Conservation (phyloP, 2,113 vertebrate genomes). For the Callithrix jacchus region DNA sequence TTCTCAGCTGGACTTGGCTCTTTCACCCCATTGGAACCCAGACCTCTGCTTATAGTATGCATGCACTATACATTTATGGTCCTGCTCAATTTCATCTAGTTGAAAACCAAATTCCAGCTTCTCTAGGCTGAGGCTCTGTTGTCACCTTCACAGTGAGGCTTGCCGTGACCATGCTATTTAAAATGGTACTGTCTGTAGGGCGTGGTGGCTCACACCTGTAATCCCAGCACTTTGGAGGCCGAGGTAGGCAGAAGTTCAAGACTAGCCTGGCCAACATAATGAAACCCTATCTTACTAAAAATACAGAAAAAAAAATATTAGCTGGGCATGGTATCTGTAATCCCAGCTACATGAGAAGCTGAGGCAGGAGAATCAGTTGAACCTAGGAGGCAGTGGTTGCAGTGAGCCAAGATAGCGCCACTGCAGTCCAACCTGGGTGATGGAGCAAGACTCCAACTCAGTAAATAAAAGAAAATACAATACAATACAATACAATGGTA, state of each 20-base stretch:
- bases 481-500: not conserved
- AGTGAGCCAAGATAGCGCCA: too few species aligned
- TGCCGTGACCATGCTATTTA: not conserved
- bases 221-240: not conserved
- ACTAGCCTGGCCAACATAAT: not conserved
- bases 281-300: not conserved
- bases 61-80: fast-evolving
- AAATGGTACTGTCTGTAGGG: not conserved
- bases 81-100: not conserved
- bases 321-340: not conserved
- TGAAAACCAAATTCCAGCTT: not conserved
- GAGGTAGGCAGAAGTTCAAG: not conserved
- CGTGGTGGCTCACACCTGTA: not conserved
- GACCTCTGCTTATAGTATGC: not conserved
- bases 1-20: not conserved
- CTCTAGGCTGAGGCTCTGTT: not conserved
- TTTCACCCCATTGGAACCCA: too few species aligned
- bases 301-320: not conserved
- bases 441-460: not conserved
- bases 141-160: not conserved
- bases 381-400: too few species aligned
- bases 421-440: not conserved
- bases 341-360: not conserved
- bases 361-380: not conserved
- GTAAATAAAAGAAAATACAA: not conserved